Base-by-base conservation (phyloP, 2,888 invertebrate genomes). In the Protonemura montana region DNA sequence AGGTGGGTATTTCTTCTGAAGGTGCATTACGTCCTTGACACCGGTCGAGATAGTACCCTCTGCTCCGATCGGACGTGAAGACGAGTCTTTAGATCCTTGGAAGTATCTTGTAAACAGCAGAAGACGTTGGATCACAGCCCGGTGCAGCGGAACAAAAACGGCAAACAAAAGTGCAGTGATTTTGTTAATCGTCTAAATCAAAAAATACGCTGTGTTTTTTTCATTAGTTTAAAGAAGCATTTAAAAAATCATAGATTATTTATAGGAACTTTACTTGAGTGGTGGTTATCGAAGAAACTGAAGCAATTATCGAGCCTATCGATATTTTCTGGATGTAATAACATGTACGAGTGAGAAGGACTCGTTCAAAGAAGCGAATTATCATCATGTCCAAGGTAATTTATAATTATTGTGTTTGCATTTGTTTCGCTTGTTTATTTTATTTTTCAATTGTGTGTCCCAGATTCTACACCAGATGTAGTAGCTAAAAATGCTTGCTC, bases 281-380 rank as follows among this genome's bases (percentile, higher is more conserved):
- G 84, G 84, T 84, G 84, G 84, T 84, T 84, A 42, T 84, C 76
- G 84, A 84, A 84, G 84, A 84, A 84, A 84, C 84, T 84, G 84
- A 84, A 84, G 84, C 41, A 41, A 25, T 83, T 83, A 26, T 81
- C 30, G 29, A 83, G 21, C 35, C 16, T n/a, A 83, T 41, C 35
- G 16, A 41, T 83, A 26, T 35, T 41, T 30, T 41, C 16, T 41
- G 82, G 82, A 41, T 41, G 41, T 83, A n/a, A 59, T 13, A 83
- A 10, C 10, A 83, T 83, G 82, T n/a, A 28, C 25, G 27, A 76
- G 59, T 84, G 28, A 59, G 7, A 21, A 42, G 26, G 16, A 26
- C 3, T 28, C 7, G 10, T 3, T 27, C 42, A 59, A 84, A 6
- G 28, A 28, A 84, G 35, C 6, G 21, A 26, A 76, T 26, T 25